Base-by-base conservation (phyloP, 2,888 invertebrate genomes). In the Aphidoletes aphidimyza region DNA sequence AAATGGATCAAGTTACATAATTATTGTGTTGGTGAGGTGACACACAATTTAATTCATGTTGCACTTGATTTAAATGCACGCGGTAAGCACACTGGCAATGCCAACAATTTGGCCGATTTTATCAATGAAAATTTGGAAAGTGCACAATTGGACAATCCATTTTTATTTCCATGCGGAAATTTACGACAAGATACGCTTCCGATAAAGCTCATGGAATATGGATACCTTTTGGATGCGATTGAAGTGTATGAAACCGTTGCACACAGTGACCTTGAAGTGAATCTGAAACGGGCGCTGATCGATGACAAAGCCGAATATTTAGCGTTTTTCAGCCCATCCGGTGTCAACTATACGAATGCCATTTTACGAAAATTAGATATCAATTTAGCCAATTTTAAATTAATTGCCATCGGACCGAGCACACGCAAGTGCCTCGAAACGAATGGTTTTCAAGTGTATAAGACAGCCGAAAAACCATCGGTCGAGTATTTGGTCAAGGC, bases 311-410 rank as follows among this genome's bases (percentile, higher is more conserved):
- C 92, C 0, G 91, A 92, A 86, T 92, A 89, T 87, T 87, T 92
- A 49, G 91, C 92, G 1, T 92, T 92, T 88, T 93, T 93, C 86
- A 92, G 92, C 86, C 92, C 93, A 0, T 92, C 92, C 6, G 92
- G 92, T 30, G 90, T 92, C 0, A 90, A 90, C 84, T 91, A 90
- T 87, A 89, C 90, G 0, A 86, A 90, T 49, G 89, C 90, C 0
- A 89, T 90, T 86, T 89, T 92, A 30, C 89, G 88, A 85, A 89
- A 89, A 81, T 87, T 88, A 49, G 88, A 88, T 78, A 86, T 89
- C 1, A 84, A 87, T 22, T 86, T 89, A 85, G 87, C 88, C 84
- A 87, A 88, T 8, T 89, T 88, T 86, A 90, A 92, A 89, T 88
- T 92, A 69, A 89, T 92, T 86, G 92, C 92, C 54, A 92, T 92